A percentile compares a stretch with the other conserved stretches of the same genome.
These are phyloP conservation scores for Acromyrmex heyeri DNA, from an alignment of 1,140 invertebrate species.

Conservation along the genomic window DNA sequence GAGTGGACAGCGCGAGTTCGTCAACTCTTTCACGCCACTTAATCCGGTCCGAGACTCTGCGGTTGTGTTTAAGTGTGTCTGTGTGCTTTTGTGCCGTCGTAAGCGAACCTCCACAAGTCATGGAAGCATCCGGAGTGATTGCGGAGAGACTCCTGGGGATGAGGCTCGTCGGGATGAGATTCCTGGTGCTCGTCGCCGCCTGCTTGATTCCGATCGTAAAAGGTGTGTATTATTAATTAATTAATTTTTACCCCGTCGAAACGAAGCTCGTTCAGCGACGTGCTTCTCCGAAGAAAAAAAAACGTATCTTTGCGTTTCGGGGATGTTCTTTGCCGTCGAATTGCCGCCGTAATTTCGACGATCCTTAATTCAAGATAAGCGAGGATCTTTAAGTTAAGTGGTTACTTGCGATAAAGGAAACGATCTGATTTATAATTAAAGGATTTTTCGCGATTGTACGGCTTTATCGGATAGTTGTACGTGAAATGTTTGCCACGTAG, in stretches of 20 bases:
- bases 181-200: constrained; percentile 32
- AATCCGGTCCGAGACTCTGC: constrained; percentile 32
- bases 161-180: constrained; percentile 17
- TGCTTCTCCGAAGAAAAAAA: background rate
- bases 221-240: constrained; percentile 30
- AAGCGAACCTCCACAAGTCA: constrained; percentile 1
- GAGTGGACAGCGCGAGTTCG: background rate
- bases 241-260: background rate
- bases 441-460: background rate
- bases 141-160: background rate
- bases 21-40: background rate
- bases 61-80: constrained; percentile 23
- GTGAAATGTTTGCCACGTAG: too few species aligned
- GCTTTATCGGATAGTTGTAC: background rate
- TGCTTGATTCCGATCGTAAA: constrained; percentile 22
- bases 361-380: constrained; percentile 14
- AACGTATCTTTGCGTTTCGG: background rate
- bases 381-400: background rate
- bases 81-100: background rate
- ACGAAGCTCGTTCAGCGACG: background rate
- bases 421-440: constrained; percentile 5
- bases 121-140: constrained; percentile 23
- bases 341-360: constrained; percentile 25
- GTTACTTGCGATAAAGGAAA: background rate
- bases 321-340: background rate